Conservation (phyloP, 2,797 vertebrate genomes). For the Erithacus rubecula region DNA sequence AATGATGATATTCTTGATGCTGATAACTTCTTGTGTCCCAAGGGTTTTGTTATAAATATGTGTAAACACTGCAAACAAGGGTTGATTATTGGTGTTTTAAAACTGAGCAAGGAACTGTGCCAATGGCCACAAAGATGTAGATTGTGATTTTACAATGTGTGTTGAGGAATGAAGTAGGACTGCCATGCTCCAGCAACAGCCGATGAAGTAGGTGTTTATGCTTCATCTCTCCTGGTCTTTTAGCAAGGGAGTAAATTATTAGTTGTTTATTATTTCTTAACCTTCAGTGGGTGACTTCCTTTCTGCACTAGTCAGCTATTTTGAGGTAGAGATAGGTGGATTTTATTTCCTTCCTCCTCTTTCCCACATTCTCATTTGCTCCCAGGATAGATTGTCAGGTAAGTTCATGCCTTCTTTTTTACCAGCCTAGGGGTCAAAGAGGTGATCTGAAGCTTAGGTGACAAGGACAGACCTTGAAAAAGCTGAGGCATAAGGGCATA, state of each 20-base stretch:
- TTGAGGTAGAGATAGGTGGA: not conserved
- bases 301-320: slow-evolving; percentile 19
- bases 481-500: not conserved
- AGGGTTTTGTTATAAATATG: slow-evolving; percentile 5
- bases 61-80: not conserved
- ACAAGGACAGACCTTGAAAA: not conserved
- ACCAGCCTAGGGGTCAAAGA: not conserved
- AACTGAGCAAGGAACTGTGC: slow-evolving; percentile 6
- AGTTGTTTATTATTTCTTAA: slow-evolving; percentile 48
- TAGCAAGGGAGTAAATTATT: slow-evolving; percentile 23
- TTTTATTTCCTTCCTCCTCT: not conserved
- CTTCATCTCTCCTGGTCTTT: slow-evolving; percentile 24
- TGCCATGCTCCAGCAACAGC: not conserved
- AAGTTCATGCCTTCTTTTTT: not conserved
- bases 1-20: not conserved
- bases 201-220: not conserved
- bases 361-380: not conserved
- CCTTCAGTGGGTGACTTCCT: slow-evolving; percentile 19
- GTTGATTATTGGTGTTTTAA: not conserved
- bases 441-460: not conserved
- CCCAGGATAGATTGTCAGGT: not conserved
- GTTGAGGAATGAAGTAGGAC: not conserved
- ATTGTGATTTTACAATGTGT: not conserved
- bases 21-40: not conserved
- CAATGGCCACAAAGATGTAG: slow-evolving; percentile 13